Conservation (phyloP, 1,140 invertebrate species). For the Notospermus geniculatus region DNA sequence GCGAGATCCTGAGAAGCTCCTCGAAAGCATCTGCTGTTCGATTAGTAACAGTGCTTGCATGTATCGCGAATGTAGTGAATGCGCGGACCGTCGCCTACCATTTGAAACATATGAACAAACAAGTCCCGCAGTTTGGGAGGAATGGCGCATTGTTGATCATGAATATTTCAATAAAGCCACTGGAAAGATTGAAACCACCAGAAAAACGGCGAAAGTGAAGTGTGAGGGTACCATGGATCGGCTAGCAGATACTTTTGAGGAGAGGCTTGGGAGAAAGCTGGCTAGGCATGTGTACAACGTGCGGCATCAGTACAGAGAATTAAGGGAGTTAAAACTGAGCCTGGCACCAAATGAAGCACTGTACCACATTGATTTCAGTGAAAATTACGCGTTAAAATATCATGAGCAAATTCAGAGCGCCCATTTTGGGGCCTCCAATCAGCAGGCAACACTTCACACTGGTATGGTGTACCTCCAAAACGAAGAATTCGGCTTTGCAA, state of each 20-base stretch:
- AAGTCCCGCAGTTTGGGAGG: neutral
- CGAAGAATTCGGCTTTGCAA: conserved; percentile 6
- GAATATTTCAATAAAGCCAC: neutral
- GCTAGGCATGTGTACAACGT: conserved; percentile 18
- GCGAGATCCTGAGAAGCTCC: neutral
- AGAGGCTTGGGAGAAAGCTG: neutral
- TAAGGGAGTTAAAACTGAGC: neutral
- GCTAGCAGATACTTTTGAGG: conserved; percentile 2
- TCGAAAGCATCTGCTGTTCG: neutral
- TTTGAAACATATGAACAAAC: neutral
- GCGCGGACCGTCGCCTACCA: neutral
- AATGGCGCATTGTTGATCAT: conserved; percentile 7
- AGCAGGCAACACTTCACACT: neutral
- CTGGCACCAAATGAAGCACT: conserved; percentile 3
- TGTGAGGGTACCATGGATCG: neutral
- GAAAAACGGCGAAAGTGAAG: neutral
- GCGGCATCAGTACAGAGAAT: conserved; percentile 10
- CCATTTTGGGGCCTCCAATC: conserved; percentile 19
- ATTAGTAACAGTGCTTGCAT: neutral
- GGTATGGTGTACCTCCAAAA: neutral
- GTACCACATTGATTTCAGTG: conserved; percentile 23
- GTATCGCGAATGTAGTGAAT: neutral
- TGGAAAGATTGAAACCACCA: neutral
- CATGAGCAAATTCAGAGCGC: conserved; percentile 21
- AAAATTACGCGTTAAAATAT: conserved; percentile 26